Evolutionary conservation across 1,140 invertebrate species (phyloP).

Genomic region (Agrilus planipennis): DNA sequence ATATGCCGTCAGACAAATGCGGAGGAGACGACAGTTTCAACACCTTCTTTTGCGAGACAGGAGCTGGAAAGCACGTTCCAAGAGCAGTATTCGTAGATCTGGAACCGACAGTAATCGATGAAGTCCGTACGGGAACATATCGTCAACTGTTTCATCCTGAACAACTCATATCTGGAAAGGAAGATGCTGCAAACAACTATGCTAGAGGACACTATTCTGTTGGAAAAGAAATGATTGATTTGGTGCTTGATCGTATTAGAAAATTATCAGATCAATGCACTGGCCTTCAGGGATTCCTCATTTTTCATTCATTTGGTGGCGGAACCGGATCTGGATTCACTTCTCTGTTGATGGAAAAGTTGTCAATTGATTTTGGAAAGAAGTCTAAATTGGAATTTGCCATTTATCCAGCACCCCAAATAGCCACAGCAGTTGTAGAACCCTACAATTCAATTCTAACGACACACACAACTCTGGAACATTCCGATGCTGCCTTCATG

Average conservation of each 20-base stretch:
- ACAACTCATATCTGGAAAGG: conserved; percentile 68
- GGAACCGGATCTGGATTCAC: conserved; percentile 53
- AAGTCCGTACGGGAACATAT: conserved; percentile 62
- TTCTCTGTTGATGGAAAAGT: conserved; percentile 63
- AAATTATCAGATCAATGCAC: conserved; percentile 11
- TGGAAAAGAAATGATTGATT: conserved; percentile 52
- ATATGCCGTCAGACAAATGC: conserved; percentile 35
- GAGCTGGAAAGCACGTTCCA: conserved; percentile 60
- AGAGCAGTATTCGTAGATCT: conserved; percentile 68
- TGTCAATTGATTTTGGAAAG: conserved; percentile 62
- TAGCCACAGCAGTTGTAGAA: conserved; percentile 54
- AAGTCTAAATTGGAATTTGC: conserved; percentile 67
- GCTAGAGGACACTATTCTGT: conserved; percentile 74
- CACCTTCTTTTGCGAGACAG: conserved; percentile 47
- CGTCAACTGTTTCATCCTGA: conserved; percentile 64
- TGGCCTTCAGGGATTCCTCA: conserved; percentile 11
- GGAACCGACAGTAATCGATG: conserved; percentile 59
- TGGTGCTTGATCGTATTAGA: conserved; percentile 10
- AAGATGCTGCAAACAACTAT: conserved; percentile 81
- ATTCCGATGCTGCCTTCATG: conserved; percentile 54
- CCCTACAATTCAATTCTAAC: conserved; percentile 55
- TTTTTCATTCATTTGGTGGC: conserved; percentile 13
- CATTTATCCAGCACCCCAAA: conserved; percentile 67
- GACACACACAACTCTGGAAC: conserved; percentile 47
- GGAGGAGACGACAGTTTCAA: conserved; percentile 39